These are phyloP conservation scores for Hypsopygia costalis DNA, from an alignment of 2,888 invertebrate genomes.

Conservation along the genomic window DNA sequence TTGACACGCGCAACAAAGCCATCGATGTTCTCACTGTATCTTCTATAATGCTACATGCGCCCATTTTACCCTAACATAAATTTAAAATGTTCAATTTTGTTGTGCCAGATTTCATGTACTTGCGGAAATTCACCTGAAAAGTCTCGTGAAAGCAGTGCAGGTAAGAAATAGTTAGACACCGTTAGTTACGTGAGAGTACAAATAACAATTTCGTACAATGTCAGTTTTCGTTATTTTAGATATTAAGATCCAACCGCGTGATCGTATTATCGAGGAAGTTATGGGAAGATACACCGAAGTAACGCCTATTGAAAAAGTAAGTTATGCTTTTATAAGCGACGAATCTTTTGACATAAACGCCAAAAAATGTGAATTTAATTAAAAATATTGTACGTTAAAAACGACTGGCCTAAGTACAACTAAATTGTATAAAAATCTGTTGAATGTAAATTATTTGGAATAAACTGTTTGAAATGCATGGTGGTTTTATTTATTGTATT, in stretches of 20 bases:
- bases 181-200: slow-evolving; percentile 53
- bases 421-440: background rate
- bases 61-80: too few relatives aligned
- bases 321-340: slow-evolving; percentile 39
- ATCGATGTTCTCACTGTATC: too few relatives aligned
- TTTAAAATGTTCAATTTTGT: too few relatives aligned
- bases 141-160: too few relatives aligned
- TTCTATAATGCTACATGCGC: too few relatives aligned
- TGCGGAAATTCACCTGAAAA: too few relatives aligned
- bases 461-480: slow-evolving; percentile 30
- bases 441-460: slow-evolving; percentile 15
- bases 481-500: slow-evolving; percentile 45
- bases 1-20: too few relatives aligned
- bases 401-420: too few relatives aligned
- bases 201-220: slow-evolving; percentile 11
- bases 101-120: too few relatives aligned
- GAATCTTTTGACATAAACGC: slow-evolving; percentile 14
- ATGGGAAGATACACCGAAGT: slow-evolving; percentile 50
- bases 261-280: slow-evolving; percentile 55
- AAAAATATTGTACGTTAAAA: background rate
- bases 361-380: background rate
- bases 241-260: slow-evolving; percentile 40
- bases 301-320: slow-evolving; percentile 49
- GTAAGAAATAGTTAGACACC: too few relatives aligned
- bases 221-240: slow-evolving; percentile 48